Base-by-base conservation (phyloP, 2,113 vertebrate genomes). In the Pitta sordida region DNA sequence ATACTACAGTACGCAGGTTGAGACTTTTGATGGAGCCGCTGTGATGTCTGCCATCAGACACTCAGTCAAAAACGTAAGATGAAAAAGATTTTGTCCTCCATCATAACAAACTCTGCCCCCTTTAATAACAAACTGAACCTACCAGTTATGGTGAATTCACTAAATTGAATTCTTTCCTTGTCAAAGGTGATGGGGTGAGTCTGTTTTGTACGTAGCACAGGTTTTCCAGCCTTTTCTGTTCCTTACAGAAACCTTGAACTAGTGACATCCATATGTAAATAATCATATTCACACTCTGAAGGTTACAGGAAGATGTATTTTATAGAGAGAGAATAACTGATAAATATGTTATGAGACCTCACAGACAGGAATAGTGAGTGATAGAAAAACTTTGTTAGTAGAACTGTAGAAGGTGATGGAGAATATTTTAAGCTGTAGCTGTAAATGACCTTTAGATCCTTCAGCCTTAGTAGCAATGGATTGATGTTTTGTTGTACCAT, bases 21-120 rank as follows among this genome's bases (percentile, higher is more conserved):
- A 67, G 27, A n/a, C 78, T 76, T 94, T 49, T 87, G 96, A 85
- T 74, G 88, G 90, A 95, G 73, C 64, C 11, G 7, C 95, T 93
- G 60, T 41, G 86, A 82, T 88, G 68, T 86, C 86, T 91, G 13
- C 2, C 20, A 16, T 86, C 49, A 95, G 83, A 91, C 67, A 15
- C 63, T 3, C 39, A 43, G 60, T 73, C 63, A 81, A 78, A 95
- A 94, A 56, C 37, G 7, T 18, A 68, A 84, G 74, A 78, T 70
- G 77, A 63, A 88, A 76, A 93, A 75, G 74, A 89, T 74, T 92
- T 80, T 88, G 34, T 70, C 76, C 76, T 83, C 69, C 71, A 6
- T 89, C 74, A 43, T 60, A 88, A 79, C 32, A 91, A 79, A 77
- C 63, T 39, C 1, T 11, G 32, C 43, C 58, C 74, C n/a, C 48